Conservation (phyloP, 1,140 invertebrate genomes). For the Pseudoatta argentina region DNA sequence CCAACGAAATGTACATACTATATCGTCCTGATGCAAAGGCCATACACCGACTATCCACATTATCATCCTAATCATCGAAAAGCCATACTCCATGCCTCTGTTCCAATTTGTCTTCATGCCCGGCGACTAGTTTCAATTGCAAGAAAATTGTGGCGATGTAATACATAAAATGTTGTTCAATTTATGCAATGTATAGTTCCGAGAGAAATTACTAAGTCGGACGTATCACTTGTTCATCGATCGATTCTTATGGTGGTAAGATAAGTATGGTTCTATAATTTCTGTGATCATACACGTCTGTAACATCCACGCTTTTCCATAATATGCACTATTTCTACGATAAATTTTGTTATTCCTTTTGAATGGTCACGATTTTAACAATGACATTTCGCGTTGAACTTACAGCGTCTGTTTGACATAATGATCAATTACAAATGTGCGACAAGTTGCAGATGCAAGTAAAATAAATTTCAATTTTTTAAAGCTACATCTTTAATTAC, state of each 20-base stretch:
- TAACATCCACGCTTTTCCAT: background rate
- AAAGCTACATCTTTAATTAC: background rate
- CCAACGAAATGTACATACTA: constrained; percentile 38
- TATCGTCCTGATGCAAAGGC: constrained; percentile 34
- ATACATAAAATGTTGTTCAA: constrained; percentile 7
- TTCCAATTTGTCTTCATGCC: constrained; percentile 31
- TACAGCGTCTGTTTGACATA: background rate
- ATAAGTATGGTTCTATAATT: constrained; percentile 14
- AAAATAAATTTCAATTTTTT: background rate
- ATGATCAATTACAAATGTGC: background rate
- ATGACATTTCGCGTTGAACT: background rate
- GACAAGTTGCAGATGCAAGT: background rate
- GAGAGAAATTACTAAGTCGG: background rate
- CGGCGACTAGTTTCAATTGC: background rate
- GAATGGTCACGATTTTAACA: background rate
- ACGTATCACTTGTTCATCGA: background rate
- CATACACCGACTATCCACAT: constrained; percentile 43
- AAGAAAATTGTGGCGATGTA: background rate
- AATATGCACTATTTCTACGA: background rate
- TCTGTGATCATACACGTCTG: background rate
- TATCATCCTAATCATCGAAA: background rate
- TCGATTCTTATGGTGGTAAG: constrained; percentile 16
- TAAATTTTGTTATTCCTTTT: background rate
- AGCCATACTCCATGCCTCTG: constrained; percentile 39
- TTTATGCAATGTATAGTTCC: background rate